Evolutionary conservation across 1,140 invertebrate genomes (phyloP), one percentile per base, ranked within the genome.

Genomic region (Drosophila sp.): DNA sequence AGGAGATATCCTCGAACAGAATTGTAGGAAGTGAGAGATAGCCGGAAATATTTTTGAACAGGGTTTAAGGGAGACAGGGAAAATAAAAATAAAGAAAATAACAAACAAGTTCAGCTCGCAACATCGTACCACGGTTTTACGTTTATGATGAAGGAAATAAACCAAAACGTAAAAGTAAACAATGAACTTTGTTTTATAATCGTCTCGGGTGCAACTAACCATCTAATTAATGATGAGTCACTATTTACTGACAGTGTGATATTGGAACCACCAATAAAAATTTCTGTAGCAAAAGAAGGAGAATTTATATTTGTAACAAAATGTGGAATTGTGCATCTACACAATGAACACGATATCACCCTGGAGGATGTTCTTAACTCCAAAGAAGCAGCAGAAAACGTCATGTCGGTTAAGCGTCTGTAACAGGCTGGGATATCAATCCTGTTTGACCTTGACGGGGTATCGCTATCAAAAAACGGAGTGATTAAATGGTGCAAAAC

Each of bases 101-200:
- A 17, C 17, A 17, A 17, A 17, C 17, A 17, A n/a, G 92, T 93
- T 65, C 83, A 35, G 6, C 35, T n/a, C 6, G 33, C 50, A 17
- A 47, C 44, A 23, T 17, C 17, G 17, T 17, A 17, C 17, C 17
- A 4, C n/a, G 3, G 3, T 23, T 47, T 47, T 7, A n/a, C 44
- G 10, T 47, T 47, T 7, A 47, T 47, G 44, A 6, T 47, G 23
- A 47, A 47, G 6, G 6, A 35, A 35, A 7, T 35, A 35, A 35
- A 1, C 8, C 3, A 11, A 11, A 44, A 44, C 11, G 11, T 10
- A 1, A n/a, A 3, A n/a, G 11, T n/a, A 17, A 11, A 11, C 3
- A 3, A 44, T 11, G 17, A 44, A 17, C 17, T 6, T 10, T 17
- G 40, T 10, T 44, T 44, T 40, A 60, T 35, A 40, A 17, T 64